These are phyloP conservation scores for Zophobas atratus DNA, from an alignment of 1,140 invertebrate species.

Conservation along the genomic window DNA sequence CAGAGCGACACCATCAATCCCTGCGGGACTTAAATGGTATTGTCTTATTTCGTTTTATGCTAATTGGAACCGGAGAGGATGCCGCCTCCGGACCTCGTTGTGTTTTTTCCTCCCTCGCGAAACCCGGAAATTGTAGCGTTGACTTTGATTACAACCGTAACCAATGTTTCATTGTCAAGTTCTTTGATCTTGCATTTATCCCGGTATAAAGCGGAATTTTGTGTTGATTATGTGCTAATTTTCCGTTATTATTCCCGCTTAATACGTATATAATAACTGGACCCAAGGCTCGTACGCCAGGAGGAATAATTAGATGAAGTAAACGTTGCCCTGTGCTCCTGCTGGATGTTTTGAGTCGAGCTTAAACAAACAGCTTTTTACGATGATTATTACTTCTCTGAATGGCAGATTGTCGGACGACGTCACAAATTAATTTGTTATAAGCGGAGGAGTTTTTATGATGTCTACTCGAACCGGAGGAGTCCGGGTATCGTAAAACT, in stretches of 20 bases:
- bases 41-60: slow-evolving; percentile 22
- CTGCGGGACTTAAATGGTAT: slow-evolving; percentile 14
- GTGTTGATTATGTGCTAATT: slow-evolving; percentile 38
- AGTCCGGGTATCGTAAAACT: slow-evolving; percentile 38
- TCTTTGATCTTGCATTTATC: slow-evolving; percentile 31
- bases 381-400: slow-evolving; percentile 13
- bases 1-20: slow-evolving; percentile 20
- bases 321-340: not conserved
- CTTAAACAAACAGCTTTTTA: slow-evolving; percentile 5
- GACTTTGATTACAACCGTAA: slow-evolving; percentile 36
- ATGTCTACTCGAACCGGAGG: slow-evolving; percentile 35
- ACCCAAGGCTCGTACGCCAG: slow-evolving; percentile 21
- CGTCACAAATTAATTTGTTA: slow-evolving; percentile 34
- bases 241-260: slow-evolving; percentile 29
- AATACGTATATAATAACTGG: slow-evolving; percentile 36
- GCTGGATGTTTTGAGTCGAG: not conserved
- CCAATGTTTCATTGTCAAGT: slow-evolving; percentile 34
- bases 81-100: not conserved
- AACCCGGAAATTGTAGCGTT: slow-evolving; percentile 32
- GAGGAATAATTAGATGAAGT: slow-evolving; percentile 9
- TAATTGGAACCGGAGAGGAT: slow-evolving; percentile 28
- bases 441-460: slow-evolving; percentile 5
- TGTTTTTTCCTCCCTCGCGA: slow-evolving; percentile 23
- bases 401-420: not conserved
- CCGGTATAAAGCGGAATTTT: slow-evolving; percentile 24